phyloP scores from a whole-genome alignment of 2,888 invertebrate genomes.

The Hoplodrina ambigua region DNA sequence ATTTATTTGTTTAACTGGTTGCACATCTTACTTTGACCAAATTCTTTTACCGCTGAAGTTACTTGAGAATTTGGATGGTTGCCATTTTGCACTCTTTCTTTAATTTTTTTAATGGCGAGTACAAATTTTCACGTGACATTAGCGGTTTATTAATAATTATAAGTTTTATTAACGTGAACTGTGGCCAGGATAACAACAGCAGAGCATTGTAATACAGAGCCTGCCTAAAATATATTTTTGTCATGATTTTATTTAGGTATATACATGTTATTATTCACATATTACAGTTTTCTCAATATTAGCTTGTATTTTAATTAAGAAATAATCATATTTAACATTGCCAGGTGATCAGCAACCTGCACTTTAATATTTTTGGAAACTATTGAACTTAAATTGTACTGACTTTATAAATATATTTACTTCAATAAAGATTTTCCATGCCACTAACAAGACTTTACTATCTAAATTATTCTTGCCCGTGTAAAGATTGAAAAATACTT shows the following conservation, averaged over 20 bases:
- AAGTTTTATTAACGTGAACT: conserved; percentile 87
- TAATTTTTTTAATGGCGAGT: conserved; percentile 74
- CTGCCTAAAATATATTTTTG: conserved; percentile 91
- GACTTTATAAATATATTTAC: conserved; percentile 91
- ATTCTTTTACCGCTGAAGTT: conserved; percentile 82
- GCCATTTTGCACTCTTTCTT: conserved; percentile 77
- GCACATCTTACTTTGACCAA: conserved; percentile 89
- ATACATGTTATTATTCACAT: conserved; percentile 91
- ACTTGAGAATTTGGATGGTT: conserved; percentile 81
- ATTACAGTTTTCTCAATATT: conserved; percentile 91
- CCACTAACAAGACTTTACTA: conserved; percentile 83
- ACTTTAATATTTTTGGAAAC: conserved; percentile 91
- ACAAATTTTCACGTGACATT: conserved; percentile 83
- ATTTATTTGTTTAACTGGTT: conserved; percentile 81
- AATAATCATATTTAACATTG: conserved; percentile 91
- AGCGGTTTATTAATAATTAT: conserved; percentile 85
- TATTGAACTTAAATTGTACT: conserved; percentile 92
- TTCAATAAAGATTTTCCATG: conserved; percentile 91
- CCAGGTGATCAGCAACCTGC: conserved; percentile 91
- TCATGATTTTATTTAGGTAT: conserved; percentile 91
- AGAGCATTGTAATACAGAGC: conserved; percentile 89
- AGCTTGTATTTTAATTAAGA: conserved; percentile 91
- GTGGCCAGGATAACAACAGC: conserved; percentile 89
- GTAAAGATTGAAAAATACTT: not conserved
- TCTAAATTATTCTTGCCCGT: conserved; percentile 56